A percentile compares a stretch with the other conserved stretches of the same genome.
These are phyloP conservation scores for Pararge aegeria DNA, from an alignment of 1,140 invertebrate genomes.

Conservation along the genomic window DNA sequence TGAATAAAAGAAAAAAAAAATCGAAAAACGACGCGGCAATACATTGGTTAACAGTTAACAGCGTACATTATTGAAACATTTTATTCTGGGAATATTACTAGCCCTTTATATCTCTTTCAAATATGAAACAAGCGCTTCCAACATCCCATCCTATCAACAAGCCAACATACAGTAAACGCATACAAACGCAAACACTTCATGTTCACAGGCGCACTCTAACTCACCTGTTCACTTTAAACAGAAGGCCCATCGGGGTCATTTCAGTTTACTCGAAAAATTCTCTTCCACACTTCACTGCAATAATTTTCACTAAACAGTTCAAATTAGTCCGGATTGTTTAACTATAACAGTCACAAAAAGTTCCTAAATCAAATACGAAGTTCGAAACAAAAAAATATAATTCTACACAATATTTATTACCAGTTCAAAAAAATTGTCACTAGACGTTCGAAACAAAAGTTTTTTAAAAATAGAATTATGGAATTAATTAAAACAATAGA, in stretches of 20 bases:
- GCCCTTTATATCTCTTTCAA: too few relatives aligned
- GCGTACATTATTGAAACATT: too few relatives aligned
- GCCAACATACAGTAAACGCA: conserved; percentile 21
- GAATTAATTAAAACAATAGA: too few relatives aligned
- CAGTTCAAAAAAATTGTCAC: too few relatives aligned
- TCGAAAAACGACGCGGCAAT: too few relatives aligned
- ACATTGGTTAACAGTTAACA: too few relatives aligned
- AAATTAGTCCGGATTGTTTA: not conserved
- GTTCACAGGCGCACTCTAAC: conserved; percentile 33
- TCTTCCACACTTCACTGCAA: conserved; percentile 32
- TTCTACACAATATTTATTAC: too few relatives aligned
- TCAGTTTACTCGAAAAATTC: conserved; percentile 39
- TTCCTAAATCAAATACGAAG: not conserved
- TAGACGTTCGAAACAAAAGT: not conserved
- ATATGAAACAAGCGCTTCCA: not conserved
- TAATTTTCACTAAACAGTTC: conserved; percentile 18
- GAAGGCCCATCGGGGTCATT: conserved; percentile 76
- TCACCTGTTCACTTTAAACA: conserved; percentile 78
- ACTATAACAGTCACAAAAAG: conserved; percentile 14
- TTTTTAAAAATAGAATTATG: not conserved
- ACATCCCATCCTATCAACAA: not conserved
- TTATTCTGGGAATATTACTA: too few relatives aligned
- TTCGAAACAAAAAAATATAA: not conserved
- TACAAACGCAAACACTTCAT: conserved; percentile 30
- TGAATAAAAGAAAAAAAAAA: too few relatives aligned